These are phyloP conservation scores for Horisme vitalbata DNA, from an alignment of 2,888 invertebrate genomes.

Conservation along the genomic window DNA sequence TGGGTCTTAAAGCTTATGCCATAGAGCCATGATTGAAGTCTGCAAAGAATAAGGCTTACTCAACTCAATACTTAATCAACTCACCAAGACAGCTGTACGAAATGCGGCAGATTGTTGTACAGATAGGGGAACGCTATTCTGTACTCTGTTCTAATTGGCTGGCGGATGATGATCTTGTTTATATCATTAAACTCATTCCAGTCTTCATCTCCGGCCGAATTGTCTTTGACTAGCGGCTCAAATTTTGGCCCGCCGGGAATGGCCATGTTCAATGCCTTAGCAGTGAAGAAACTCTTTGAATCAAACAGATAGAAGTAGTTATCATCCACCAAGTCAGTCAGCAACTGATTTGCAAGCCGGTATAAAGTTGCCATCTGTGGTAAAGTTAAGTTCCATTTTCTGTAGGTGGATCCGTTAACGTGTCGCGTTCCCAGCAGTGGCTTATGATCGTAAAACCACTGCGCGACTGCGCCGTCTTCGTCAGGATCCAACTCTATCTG, in stretches of 20 bases:
- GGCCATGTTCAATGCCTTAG: constrained; percentile 99
- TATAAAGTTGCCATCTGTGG: constrained; percentile 99
- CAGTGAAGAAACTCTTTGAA: constrained; percentile 99
- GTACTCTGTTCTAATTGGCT: constrained; percentile 99
- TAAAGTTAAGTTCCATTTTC: constrained; percentile 96
- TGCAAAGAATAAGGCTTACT: too few relatives aligned
- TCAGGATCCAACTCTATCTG: constrained; percentile 98
- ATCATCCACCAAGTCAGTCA: constrained; percentile 98
- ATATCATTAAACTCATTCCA: constrained; percentile 99
- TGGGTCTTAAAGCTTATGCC: too few relatives aligned
- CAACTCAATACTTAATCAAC: constrained; percentile 26
- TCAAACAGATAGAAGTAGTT: constrained; percentile 99
- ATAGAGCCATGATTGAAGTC: too few relatives aligned
- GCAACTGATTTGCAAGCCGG: constrained; percentile 97
- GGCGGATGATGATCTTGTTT: constrained; percentile 99
- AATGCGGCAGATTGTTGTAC: constrained; percentile 99
- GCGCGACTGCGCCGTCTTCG: constrained; percentile 94
- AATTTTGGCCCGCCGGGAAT: constrained; percentile 99
- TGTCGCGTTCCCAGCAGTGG: constrained; percentile 95
- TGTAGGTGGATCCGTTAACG: constrained; percentile 98
- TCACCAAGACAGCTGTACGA: constrained; percentile 99
- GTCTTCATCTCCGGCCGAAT: constrained; percentile 98
- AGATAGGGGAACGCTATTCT: constrained; percentile 99
- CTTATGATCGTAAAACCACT: constrained; percentile 99
- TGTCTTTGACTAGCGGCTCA: constrained; percentile 99